A percentile compares a stretch with the other conserved stretches of the same genome.
These are phyloP conservation scores for Steinernema scapterisci DNA, from an alignment of 2,888 invertebrate genomes.

Conservation along the genomic window DNA sequence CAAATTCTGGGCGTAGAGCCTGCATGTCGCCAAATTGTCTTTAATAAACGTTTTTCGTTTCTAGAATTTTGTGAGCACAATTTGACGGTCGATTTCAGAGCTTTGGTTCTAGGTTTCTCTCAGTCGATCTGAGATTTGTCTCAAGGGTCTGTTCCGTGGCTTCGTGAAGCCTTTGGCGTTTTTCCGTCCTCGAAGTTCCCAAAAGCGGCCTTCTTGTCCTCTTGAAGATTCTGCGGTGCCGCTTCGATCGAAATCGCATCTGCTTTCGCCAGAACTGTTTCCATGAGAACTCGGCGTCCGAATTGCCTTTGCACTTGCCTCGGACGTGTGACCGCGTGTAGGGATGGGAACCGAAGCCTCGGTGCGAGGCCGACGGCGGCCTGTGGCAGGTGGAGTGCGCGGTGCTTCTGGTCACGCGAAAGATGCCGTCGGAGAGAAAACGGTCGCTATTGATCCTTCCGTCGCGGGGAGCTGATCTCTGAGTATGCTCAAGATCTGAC, in stretches of 20 bases:
- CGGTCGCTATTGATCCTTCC: neutral
- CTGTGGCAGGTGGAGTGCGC: neutral
- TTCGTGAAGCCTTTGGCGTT: no score
- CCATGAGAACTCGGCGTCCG: conserved; percentile 10
- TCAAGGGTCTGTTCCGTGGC: no score
- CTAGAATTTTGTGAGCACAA: no score
- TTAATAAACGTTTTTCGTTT: no score
- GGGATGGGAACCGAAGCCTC: neutral
- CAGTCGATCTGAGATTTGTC: no score
- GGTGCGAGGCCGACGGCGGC: neutral
- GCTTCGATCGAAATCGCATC: neutral
- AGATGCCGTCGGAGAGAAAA: neutral
- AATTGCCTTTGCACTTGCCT: conserved; percentile 10
- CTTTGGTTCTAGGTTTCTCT: no score
- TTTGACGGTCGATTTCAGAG: no score
- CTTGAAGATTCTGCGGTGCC: neutral
- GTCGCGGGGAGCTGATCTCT: neutral
- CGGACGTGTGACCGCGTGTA: neutral
- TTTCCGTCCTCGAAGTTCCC: no score
- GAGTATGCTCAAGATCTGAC: neutral
- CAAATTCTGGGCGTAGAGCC: no score
- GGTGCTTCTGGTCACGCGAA: neutral
- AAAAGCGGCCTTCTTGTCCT: neutral
- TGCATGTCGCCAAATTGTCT: no score
- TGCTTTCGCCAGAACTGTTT: neutral